Evolutionary conservation across 2,113 vertebrate species (phyloP).

Genomic region (Xiphophorus hellerii): DNA sequence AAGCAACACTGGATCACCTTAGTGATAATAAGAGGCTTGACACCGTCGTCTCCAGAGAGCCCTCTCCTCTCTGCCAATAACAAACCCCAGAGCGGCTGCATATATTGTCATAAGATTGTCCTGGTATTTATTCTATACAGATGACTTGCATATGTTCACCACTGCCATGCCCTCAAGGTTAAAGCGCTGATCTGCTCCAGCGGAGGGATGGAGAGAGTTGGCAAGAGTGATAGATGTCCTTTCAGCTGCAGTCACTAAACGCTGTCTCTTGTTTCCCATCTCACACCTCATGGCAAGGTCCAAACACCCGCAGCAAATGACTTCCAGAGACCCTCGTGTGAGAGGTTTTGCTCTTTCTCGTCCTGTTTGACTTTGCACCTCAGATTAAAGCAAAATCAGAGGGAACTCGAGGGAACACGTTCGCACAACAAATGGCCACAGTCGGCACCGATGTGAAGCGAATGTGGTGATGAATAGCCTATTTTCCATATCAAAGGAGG

Average conservation of each 20-base stretch:
- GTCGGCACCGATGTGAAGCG: constrained; percentile 58
- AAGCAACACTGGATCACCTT: constrained; percentile 26
- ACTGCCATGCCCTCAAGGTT: constrained; percentile 64
- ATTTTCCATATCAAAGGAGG: constrained; percentile 64
- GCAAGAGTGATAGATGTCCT: constrained; percentile 56
- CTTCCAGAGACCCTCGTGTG: constrained; percentile 61
- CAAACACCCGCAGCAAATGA: constrained; percentile 54
- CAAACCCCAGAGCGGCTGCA: constrained; percentile 65
- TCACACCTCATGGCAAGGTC: constrained; percentile 52
- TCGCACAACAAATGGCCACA: constrained; percentile 64
- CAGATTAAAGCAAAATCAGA: constrained; percentile 65
- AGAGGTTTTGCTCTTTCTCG: constrained; percentile 22
- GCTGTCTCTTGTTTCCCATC: constrained; percentile 49
- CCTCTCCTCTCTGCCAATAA: constrained; percentile 52
- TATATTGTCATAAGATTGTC: constrained; percentile 66
- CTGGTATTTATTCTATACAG: constrained; percentile 74
- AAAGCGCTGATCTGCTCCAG: constrained; percentile 47
- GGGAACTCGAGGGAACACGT: constrained; percentile 61
- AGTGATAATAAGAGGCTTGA: constrained; percentile 47
- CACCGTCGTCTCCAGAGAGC: constrained; percentile 37
- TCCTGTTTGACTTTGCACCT: constrained; percentile 64
- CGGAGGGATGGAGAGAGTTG: constrained; percentile 50
- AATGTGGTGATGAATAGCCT: constrained; percentile 40
- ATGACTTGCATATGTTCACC: constrained; percentile 75
- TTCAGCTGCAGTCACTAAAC: constrained; percentile 49